Base-by-base conservation (phyloP, 2,888 invertebrate species). In the Nomada goodeniana region DNA sequence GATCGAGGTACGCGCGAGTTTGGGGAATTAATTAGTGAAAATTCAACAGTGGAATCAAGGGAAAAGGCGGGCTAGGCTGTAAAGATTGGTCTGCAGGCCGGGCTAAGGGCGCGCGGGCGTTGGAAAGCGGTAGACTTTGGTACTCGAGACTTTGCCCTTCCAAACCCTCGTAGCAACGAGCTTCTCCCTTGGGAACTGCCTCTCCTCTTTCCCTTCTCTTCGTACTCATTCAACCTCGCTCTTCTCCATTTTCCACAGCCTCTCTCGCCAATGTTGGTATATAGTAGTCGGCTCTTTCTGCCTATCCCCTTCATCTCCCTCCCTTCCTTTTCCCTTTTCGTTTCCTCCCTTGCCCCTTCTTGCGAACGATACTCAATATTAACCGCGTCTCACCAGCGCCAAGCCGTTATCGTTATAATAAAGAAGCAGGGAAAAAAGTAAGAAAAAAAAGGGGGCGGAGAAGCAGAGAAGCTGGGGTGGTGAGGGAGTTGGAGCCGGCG, bases 11-110 rank as follows among this genome's bases (percentile, higher is more conserved):
- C 86, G 86, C 86, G 83, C 84, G 75, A 83, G 79, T 89, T 86
- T 81, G 83, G 79, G 89, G 87, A 91, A 91, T 91, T 90, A 91
- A 91, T 91, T 91, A 90, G 88, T 87, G 90, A 89, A 90, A 91
- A 90, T 89, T 89, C 88, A 85, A 86, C 84, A 85, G 79, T 70
- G 81, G 85, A 87, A 87, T 89, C 85, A 67, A 63, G 80, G 75
- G 78, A 84, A 83, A 83, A 82, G 78, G 80, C 79, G 72, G 85
- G 81, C 50, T 53, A 80, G 81, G 81, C 81, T 86, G 86, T 83
- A 86, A 88, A 88, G 88, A 89, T 89, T 89, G 88, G 86, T 83
- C 88, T 71, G 86, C 82, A 63, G 81, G 76, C 72, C 67, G 64
- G 79, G 59, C 74, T 81, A 80, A 76, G 73, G 76, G 86, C 60